phyloP scores from a whole-genome alignment of 2,888 invertebrate genomes.

The Tachina lurida region DNA sequence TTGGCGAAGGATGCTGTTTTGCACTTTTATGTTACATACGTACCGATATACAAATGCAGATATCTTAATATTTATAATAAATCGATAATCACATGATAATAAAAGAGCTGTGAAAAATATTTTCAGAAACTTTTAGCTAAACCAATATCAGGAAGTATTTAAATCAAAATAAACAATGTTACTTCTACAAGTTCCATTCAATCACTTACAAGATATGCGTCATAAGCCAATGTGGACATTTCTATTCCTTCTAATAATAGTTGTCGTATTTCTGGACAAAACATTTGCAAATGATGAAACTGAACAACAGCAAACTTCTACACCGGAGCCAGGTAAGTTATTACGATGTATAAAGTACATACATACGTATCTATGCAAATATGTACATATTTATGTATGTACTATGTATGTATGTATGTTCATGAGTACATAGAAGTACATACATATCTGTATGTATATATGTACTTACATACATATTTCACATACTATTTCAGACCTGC shows the following conservation, averaged over 20 bases:
- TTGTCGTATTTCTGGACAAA: conserved; percentile 77
- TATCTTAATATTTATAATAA: neutral
- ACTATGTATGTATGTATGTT: too few relatives aligned
- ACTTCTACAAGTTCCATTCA: conserved; percentile 57
- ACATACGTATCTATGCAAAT: too few relatives aligned
- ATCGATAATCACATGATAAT: conserved; percentile 32
- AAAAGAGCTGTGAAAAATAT: neutral
- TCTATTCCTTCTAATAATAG: conserved; percentile 78
- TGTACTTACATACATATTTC: neutral
- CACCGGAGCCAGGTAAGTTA: conserved; percentile 79
- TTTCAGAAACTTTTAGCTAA: conserved; percentile 14
- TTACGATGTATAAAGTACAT: neutral
- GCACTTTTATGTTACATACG: conserved; percentile 24
- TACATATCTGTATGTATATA: neutral
- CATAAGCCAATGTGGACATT: conserved; percentile 79
- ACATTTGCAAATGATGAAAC: conserved; percentile 74
- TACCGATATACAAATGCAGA: neutral
- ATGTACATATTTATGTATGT: too few relatives aligned
- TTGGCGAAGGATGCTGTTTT: conserved; percentile 53
- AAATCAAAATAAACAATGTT: conserved; percentile 56
- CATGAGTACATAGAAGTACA: neutral
- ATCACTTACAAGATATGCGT: conserved; percentile 76
- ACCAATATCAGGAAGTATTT: neutral
- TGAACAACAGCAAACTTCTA: conserved; percentile 79
- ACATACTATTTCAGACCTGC: neutral